phyloP scores from a whole-genome alignment of 2,888 invertebrate genomes.

The Melieria crassipennis region DNA sequence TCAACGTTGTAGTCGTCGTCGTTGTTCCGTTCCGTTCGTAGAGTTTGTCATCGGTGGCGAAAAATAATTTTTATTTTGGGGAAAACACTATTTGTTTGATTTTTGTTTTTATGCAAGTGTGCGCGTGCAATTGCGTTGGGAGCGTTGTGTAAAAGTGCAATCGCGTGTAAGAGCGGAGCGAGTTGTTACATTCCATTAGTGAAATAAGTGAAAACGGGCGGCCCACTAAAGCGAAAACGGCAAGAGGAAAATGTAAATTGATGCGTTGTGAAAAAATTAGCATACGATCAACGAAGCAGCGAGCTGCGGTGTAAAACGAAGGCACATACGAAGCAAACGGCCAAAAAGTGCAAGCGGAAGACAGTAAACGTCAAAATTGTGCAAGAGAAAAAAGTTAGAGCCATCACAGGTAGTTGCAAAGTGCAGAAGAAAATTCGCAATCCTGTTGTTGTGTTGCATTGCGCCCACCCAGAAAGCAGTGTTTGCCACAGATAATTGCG shows the following conservation, averaged over 20 bases:
- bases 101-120: constrained; percentile 34
- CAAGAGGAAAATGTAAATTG: constrained; percentile 38
- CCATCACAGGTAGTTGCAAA: no score
- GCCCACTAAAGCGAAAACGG: constrained; percentile 23
- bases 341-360: constrained; percentile 17
- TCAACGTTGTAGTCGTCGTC: constrained; percentile 20
- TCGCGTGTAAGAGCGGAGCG: constrained; percentile 18
- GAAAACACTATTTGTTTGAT: constrained; percentile 42
- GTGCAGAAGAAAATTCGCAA: no score
- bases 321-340: constrained; percentile 18
- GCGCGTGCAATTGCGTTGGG: constrained; percentile 19
- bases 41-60: constrained; percentile 27
- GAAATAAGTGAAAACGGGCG: constrained; percentile 31
- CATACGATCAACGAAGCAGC: constrained; percentile 39
- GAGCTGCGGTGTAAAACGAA: constrained; percentile 15
- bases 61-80: constrained; percentile 29
- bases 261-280: constrained; percentile 49
- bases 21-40: not conserved
- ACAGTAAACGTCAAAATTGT: constrained; percentile 23
- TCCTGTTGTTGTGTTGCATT: no score
- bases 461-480: no score
- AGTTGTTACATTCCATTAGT: constrained; percentile 37
- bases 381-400: constrained; percentile 15
- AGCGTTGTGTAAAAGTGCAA: constrained; percentile 2
- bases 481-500: not conserved